A percentile compares a stretch with the other conserved stretches of the same genome.
Conservation (phyloP, 2,888 invertebrate species). For the Biston betularia region DNA sequence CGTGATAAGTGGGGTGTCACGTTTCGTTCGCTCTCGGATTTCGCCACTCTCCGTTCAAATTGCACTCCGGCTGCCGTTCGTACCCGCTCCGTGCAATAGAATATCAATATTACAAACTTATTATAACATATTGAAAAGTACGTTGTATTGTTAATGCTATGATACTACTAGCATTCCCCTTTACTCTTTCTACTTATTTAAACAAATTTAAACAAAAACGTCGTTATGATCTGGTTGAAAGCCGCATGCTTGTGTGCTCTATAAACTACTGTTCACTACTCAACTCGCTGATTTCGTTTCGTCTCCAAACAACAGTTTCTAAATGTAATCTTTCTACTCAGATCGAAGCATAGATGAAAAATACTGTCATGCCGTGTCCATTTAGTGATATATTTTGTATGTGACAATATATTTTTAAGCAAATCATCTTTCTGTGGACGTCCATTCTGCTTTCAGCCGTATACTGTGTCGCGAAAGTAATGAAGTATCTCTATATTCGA, state of each 20-base stretch:
- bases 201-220: slow-evolving; percentile 29
- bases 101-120: slow-evolving; percentile 56
- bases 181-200: no score
- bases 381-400: no score
- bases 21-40: slow-evolving; percentile 79
- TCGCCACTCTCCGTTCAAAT: slow-evolving; percentile 77
- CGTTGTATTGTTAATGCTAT: no score
- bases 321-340: slow-evolving; percentile 75
- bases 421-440: slow-evolving; percentile 60
- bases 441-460: slow-evolving; percentile 47
- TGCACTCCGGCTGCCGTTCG: slow-evolving; percentile 66
- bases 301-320: slow-evolving; percentile 74
- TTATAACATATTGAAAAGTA: slow-evolving; percentile 54
- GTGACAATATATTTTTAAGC: slow-evolving; percentile 77
- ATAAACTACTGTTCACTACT: slow-evolving; percentile 29
- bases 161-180: slow-evolving; percentile 24
- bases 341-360: slow-evolving; percentile 69
- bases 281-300: slow-evolving; percentile 59
- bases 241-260: slow-evolving; percentile 17
- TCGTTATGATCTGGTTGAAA: slow-evolving; percentile 9
- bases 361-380: slow-evolving; percentile 75
- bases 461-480: background rate
- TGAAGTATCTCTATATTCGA: slow-evolving; percentile 23
- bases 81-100: slow-evolving; percentile 63
- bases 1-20: slow-evolving; percentile 81